Base-by-base conservation (phyloP, 2,113 vertebrate species). In the Climacteris rufus region DNA sequence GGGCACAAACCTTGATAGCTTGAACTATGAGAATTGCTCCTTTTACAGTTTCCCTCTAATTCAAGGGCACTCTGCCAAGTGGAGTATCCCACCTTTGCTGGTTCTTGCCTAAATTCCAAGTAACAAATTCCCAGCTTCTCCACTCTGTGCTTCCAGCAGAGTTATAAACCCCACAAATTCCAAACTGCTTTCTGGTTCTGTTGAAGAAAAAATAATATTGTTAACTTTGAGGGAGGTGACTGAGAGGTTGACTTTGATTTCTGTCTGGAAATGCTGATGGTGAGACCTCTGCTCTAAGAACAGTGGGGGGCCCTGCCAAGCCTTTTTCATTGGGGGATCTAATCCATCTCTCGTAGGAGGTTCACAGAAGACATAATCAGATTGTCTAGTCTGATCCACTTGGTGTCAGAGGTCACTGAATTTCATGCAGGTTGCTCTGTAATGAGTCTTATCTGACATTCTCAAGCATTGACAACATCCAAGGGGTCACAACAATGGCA, bases 341-440 rank as follows among this genome's bases (percentile, higher is more conserved):
- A 82, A 94, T 84, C 87, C 69, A 44, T 79, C 74, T 86, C 44
- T 87, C 17, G 52, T 27, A 53, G 61, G 60, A 78, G 65, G 22
- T 68, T 94, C 72, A 60, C 72, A 90, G 83, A 57, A 89, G 40
- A 53, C 53, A 23, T 94, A 92, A 94, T 94, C 89, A 94, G 87
- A 71, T 95, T 95, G 89, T 93, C 83, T n/a, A 31, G 39, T 77
- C 83, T 89, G 91, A 90, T 92, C 83, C 89, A 83, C 64, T 87
- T 28, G 59, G 35, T 87, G 83, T 68, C 91, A 95, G 59, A 95
- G 95, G 91, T 93, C 96, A 95, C 60, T 83, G 94, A 45, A 77
- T 93, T 92, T 54, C 94, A 66, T 52, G 80, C 71, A 86, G 52
- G 35, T 74, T 63, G 60, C 76, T 93, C 83, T 77, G 39, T 92